phyloP scores from a whole-genome alignment of 2,888 invertebrate species.

The Dichetophora obliterata region DNA sequence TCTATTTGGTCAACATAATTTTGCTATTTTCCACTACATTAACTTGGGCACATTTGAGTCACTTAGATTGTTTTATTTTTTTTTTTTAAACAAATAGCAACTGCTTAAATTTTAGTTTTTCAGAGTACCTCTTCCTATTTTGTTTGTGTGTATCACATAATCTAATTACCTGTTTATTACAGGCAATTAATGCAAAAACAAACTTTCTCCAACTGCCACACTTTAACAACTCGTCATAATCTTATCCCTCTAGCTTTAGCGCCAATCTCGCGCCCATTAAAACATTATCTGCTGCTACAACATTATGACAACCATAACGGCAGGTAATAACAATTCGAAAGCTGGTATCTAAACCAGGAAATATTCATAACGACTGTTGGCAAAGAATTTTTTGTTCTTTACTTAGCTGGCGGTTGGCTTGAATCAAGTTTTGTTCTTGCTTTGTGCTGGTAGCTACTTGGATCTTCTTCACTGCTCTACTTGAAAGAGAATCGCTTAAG shows the following conservation, averaged over 20 bases:
- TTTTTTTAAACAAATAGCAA: neutral
- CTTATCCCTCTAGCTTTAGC: neutral
- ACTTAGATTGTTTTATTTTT: neutral
- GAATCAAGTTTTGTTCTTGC: neutral
- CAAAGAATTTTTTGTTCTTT: conserved; percentile 24
- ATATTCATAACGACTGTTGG: conserved; percentile 43
- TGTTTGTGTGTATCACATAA: conserved; percentile 22
- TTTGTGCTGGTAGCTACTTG: neutral
- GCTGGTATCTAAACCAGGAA: conserved; percentile 42
- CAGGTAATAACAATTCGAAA: conserved; percentile 63
- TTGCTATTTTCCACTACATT: conserved; percentile 53
- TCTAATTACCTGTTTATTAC: conserved; percentile 61
- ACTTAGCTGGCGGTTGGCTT: neutral
- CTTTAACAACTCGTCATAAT: conserved; percentile 36
- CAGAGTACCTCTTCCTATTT: neutral
- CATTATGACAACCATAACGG: conserved; percentile 61
- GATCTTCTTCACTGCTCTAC: conserved; percentile 31
- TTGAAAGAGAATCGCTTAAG: conserved; percentile 46
- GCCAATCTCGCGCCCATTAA: conserved; percentile 53
- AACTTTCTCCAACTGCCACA: neutral
- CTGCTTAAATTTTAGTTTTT: neutral
- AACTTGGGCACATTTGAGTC: neutral
- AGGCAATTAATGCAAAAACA: conserved; percentile 10
- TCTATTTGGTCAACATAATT: conserved; percentile 49
- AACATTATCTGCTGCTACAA: conserved; percentile 57